Evolutionary conservation across 2,113 vertebrate species (phyloP).

Genomic region (Progne subis): DNA sequence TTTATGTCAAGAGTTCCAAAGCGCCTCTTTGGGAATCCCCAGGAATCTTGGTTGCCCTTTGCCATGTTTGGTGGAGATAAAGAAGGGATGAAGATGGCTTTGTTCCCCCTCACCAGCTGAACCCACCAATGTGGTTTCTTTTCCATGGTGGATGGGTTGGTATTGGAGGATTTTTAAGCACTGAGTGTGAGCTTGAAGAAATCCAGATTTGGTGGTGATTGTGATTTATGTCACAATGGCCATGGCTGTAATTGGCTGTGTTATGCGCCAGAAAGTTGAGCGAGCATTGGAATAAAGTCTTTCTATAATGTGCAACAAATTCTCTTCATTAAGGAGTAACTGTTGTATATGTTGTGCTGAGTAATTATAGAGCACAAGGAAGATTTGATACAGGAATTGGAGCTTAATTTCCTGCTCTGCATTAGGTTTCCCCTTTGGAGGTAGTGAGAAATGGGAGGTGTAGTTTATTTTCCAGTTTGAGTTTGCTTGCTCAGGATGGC

Average conservation of each 20-base stretch:
- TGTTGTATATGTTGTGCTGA: not conserved
- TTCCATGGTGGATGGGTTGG: not conserved
- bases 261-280: constrained; percentile 17
- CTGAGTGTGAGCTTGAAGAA: not conserved
- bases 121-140: fast-evolving
- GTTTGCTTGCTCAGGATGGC: not conserved
- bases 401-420: constrained; percentile 25
- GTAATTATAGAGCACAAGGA: constrained; percentile 22
- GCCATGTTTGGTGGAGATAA: not conserved
- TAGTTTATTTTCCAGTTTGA: constrained; percentile 41
- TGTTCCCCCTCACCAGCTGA: not conserved
- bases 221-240: not conserved
- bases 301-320: not conserved
- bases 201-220: not conserved
- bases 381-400: constrained; percentile 27
- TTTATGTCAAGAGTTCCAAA: not conserved
- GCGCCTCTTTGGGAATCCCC: not conserved
- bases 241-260: not conserved
- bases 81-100: not conserved
- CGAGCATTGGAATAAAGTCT: not conserved
- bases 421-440: not conserved
- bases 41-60: not conserved
- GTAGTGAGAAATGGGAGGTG: not conserved
- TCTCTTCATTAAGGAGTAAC: not conserved
- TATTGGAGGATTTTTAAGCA: not conserved